phyloP scores from a whole-genome alignment of 2,888 invertebrate species.

The Chymomyza caudatula region DNA sequence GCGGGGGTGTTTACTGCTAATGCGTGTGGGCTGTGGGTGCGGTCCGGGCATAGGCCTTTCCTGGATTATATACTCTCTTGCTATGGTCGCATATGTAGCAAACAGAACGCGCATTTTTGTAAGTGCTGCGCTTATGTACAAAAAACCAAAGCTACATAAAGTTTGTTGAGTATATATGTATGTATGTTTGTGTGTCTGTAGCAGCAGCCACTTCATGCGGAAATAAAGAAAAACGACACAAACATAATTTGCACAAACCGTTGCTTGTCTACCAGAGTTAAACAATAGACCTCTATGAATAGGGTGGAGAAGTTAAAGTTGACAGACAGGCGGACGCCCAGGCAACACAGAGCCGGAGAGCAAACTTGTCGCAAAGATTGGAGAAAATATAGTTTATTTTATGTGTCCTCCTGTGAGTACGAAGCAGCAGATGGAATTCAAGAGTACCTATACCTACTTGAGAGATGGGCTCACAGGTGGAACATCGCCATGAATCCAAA shows the following conservation, averaged over 20 bases:
- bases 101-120: conserved; percentile 9
- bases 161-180: neutral
- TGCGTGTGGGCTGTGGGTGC: neutral
- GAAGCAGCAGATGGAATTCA: no score
- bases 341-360: neutral
- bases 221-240: conserved; percentile 19
- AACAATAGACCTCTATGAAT: neutral
- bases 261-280: neutral
- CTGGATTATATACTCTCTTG: neutral
- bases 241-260: conserved; percentile 19
- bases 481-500: no score
- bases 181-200: conserved; percentile 2
- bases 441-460: no score
- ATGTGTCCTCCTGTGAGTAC: no score
- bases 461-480: no score
- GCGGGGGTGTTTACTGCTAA: neutral
- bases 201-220: conserved; percentile 17
- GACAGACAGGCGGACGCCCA: no score
- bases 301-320: neutral
- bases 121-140: neutral
- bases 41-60: neutral
- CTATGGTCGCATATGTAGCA: neutral
- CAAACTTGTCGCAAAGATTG: no score
- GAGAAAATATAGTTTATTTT: no score
- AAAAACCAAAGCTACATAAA: neutral